A percentile compares a stretch with the other conserved stretches of the same genome.
Conservation (phyloP, 23 tunicate genomes). For the Oikopleura vanhoeffeni region DNA sequence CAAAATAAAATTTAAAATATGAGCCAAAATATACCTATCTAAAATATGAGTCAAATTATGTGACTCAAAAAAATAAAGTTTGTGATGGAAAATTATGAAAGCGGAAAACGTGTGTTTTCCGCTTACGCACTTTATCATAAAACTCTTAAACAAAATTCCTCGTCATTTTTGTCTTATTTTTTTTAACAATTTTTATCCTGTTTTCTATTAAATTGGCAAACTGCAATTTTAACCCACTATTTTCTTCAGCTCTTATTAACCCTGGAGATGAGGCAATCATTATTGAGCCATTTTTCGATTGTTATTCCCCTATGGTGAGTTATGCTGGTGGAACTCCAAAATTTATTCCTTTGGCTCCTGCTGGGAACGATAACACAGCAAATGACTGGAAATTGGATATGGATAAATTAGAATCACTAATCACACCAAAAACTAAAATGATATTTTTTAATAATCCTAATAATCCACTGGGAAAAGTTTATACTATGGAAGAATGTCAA, state of each 20-base stretch:
- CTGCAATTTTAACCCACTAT: no score
- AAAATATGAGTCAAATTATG: no score
- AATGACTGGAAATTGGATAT: background rate
- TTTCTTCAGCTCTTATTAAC: constrained; percentile 39
- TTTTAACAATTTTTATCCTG: no score
- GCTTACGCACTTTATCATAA: no score
- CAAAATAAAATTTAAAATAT: no score
- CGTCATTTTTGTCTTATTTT: no score
- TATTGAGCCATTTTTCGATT: constrained; percentile 89
- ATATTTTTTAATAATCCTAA: constrained; percentile 74
- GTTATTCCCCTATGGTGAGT: constrained; percentile 82
- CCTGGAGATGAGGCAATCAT: constrained; percentile 85
- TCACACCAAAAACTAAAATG: constrained; percentile 66
- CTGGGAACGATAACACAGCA: constrained; percentile 14
- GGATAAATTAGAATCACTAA: constrained; percentile 34
- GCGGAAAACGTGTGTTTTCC: no score
- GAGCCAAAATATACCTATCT: no score
- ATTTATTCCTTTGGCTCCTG: constrained; percentile 45
- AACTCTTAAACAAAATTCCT: no score
- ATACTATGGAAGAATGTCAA: background rate
- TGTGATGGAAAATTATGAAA: no score
- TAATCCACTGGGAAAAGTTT: constrained; percentile 81
- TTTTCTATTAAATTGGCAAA: no score
- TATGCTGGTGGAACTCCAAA: constrained; percentile 58
- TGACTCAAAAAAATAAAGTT: no score